Percentiles rank a stretch among this genome's conserved stretches.
These are phyloP conservation scores for Cryptoprocta ferox DNA, from an alignment of 2,797 vertebrate species.

Conservation along the genomic window DNA sequence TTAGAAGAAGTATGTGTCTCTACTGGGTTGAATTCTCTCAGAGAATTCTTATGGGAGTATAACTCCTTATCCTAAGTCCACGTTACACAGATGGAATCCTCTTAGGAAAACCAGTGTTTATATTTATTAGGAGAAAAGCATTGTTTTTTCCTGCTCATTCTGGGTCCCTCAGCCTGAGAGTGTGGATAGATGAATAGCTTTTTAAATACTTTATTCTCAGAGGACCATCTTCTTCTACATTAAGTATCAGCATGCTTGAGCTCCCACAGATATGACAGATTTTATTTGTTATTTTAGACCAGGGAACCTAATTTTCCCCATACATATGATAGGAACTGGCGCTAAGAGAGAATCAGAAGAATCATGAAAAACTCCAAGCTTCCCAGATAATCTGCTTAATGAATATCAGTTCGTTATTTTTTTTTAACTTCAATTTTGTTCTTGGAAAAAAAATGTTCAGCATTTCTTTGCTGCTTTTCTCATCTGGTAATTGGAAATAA, in stretches of 20 bases:
- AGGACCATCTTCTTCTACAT: not conserved
- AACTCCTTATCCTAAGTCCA: not conserved
- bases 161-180: not conserved
- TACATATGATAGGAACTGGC: not conserved
- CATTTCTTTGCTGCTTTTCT: not conserved
- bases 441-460: not conserved
- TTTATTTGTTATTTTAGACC: constrained; percentile 1
- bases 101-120: not conserved
- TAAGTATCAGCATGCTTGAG: not conserved
- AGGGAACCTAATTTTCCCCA: not conserved
- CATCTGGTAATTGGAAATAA: not conserved
- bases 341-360: not conserved
- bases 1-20: not conserved
- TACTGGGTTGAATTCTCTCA: not conserved
- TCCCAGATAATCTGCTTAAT: not conserved
- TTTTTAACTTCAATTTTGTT: constrained; percentile 18
- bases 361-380: not conserved
- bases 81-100: not conserved
- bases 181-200: not conserved
- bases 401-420: not conserved
- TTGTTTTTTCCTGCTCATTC: not conserved
- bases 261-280: not conserved
- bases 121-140: not conserved
- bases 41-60: not conserved
- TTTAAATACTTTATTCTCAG: not conserved